phyloP scores from a whole-genome alignment of 2,888 invertebrate genomes.

The Phytoseiulus persimilis region DNA sequence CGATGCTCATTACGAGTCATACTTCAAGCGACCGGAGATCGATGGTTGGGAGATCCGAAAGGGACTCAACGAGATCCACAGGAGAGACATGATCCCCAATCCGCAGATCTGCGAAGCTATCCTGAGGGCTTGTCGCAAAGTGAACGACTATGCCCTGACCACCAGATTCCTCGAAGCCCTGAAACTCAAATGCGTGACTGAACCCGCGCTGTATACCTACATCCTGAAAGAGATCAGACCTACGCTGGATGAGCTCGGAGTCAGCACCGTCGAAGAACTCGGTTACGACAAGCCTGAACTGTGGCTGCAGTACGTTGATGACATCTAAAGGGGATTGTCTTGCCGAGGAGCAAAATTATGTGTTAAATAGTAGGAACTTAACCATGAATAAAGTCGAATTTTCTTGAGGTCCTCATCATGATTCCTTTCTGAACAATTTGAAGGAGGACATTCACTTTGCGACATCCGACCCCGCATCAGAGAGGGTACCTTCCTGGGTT shows the following conservation, averaged over 20 bases:
- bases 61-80: conserved; percentile 76
- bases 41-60: conserved; percentile 91
- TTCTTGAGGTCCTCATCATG: neutral
- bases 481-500: no score
- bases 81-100: conserved; percentile 85
- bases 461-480: no score
- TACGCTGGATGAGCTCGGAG: conserved; percentile 82
- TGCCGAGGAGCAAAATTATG: neutral
- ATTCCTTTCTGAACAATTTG: neutral
- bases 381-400: neutral
- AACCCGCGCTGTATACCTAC: conserved; percentile 64
- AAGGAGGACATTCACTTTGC: no score
- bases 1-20: conserved; percentile 70
- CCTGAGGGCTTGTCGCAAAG: conserved; percentile 77
- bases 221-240: conserved; percentile 81
- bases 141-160: conserved; percentile 87
- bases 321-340: neutral
- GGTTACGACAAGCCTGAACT: conserved; percentile 95
- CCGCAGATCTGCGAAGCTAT: conserved; percentile 78
- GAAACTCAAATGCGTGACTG: conserved; percentile 54
- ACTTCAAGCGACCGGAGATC: conserved; percentile 74
- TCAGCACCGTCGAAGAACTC: conserved; percentile 85
- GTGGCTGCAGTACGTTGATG: conserved; percentile 67
- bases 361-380: neutral
- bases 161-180: conserved; percentile 84